Base-by-base conservation (phyloP, 2,797 vertebrate species). In the Tachyglossus aculeatus region DNA sequence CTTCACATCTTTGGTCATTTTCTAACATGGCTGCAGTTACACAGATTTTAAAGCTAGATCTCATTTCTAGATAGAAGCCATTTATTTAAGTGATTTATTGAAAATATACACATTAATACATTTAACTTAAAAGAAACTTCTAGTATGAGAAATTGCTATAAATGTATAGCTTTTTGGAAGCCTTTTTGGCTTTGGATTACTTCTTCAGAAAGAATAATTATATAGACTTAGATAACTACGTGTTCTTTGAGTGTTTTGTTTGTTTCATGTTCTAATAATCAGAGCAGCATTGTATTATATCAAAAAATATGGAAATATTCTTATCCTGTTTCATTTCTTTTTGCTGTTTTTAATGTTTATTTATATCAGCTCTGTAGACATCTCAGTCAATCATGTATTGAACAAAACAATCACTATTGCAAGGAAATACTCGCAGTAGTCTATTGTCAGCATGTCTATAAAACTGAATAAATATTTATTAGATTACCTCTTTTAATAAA, bases 391-490 rank as follows among this genome's bases (percentile, higher is more conserved):
- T 77, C 83, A 71, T 15, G 53, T 73, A 74, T 73, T 73, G 33
- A 84, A 70, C 65, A 77, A 79, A 85, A 66, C 52, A 77, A 67
- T 60, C 69, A 63, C 64, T 59, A 61, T 36, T 80, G 47, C 45
- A 80, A 74, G 67, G 68, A 74, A 61, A 71, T 37, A 37, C 1
- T 22, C 72, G 65, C 74, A 81, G 78, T 60, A 55, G 68, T 0
- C 2, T 76, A 71, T 80, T 83, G 56, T 77, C 41, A 81, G 67
- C 80, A 75, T 18, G 5, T 58, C 79, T 82, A 64, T 67, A 66
- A 74, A 89, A 66, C 38, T 21, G 19, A 52, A 79, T 80, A 89
- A 77, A 82, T 78, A 84, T 66, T 88, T 87, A 57, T 81, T 80
- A 78, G 71, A 70, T 9, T 83, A 71, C 77, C 62, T 25, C 39